Conservation (phyloP, 1,140 invertebrate genomes). For the Psix sp. region DNA sequence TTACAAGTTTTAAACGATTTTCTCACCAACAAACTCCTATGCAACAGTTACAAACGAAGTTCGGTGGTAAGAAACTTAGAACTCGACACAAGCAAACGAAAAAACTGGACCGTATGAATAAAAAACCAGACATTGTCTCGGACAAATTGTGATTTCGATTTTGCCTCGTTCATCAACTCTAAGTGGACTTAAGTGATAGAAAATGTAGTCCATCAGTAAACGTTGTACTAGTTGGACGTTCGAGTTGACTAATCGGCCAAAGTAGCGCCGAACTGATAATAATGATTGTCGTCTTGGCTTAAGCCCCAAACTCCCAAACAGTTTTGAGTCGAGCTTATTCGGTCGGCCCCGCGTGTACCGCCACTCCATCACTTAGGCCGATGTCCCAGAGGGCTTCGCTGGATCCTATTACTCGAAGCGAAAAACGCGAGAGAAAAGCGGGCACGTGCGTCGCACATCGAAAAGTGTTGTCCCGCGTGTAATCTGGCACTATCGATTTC, state of each 20-base stretch:
- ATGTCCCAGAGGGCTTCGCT: constrained; percentile 56
- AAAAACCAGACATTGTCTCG: background rate
- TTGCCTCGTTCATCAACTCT: constrained; percentile 1
- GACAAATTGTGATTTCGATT: background rate
- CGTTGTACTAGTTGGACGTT: background rate
- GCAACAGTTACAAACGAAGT: background rate
- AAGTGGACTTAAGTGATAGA: constrained; percentile 27
- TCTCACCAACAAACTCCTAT: background rate
- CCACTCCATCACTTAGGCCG: constrained; percentile 66
- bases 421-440: constrained; percentile 13
- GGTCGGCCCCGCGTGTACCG: constrained; percentile 41
- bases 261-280: constrained; percentile 58
- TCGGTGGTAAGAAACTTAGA: background rate
- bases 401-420: constrained; percentile 48
- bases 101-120: background rate
- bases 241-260: constrained; percentile 45
- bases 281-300: constrained; percentile 50
- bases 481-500: constrained; percentile 44
- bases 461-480: constrained; percentile 24
- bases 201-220: constrained; percentile 31
- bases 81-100: too few species aligned
- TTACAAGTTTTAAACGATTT: background rate
- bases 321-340: constrained; percentile 53
- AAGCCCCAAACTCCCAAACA: constrained; percentile 37
- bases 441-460: constrained; percentile 24